Evolutionary conservation across 1,140 invertebrate genomes (phyloP).

Genomic region (Portunus trituberculatus): DNA sequence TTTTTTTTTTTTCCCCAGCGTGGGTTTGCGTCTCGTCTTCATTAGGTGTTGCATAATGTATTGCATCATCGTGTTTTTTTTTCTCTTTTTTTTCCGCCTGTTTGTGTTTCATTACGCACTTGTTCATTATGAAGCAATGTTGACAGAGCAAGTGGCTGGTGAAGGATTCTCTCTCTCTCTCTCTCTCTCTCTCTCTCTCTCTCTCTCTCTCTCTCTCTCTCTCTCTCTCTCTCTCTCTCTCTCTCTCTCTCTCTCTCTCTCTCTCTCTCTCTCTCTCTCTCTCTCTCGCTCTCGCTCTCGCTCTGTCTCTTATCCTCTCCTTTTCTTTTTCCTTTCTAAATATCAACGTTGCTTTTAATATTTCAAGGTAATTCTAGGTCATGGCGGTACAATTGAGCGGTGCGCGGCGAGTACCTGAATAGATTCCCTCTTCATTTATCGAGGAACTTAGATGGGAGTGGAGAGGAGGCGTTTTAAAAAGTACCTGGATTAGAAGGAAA

Average conservation of each 20-base stretch:
- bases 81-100: not conserved
- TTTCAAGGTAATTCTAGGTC: not conserved
- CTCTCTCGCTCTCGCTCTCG: not conserved
- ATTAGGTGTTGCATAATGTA: not conserved
- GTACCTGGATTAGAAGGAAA: not conserved
- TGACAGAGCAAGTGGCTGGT: not conserved
- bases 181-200: not conserved
- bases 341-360: not conserved
- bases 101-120: not conserved
- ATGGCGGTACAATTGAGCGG: not conserved
- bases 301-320: not conserved
- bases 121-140: not conserved
- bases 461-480: not conserved
- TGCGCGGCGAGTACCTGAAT: not conserved
- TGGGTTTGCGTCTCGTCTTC: not conserved
- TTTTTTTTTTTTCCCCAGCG: not conserved
- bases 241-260: slow-evolving; percentile 42
- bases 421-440: not conserved
- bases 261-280: not conserved
- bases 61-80: not conserved
- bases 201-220: slow-evolving; percentile 48
- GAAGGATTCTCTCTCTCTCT: not conserved
- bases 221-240: slow-evolving; percentile 51
- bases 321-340: too few relatives aligned
- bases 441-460: not conserved